Evolutionary conservation across 30 jellyfish, hydroid and myxozoan species (phyloP), one percentile per base, ranked within the genome.

Genomic region (Rhopilema esculentum): DNA sequence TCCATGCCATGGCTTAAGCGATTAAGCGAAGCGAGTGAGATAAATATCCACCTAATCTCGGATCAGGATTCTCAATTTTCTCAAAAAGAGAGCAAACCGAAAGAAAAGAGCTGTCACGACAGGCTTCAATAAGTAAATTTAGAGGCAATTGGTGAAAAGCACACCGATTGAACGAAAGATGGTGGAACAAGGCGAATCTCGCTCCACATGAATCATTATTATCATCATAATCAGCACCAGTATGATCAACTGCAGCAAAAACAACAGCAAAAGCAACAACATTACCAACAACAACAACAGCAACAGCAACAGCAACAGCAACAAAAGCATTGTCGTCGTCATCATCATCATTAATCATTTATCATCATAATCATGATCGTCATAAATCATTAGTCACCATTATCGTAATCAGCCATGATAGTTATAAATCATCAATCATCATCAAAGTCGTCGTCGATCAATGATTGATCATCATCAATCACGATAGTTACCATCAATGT

Each of bases 41-140:
- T 26, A 27, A 57, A 49, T 23, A 77, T 57, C 64, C 65, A 17
- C n/a, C 66, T 77, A 77, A 77, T 26, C 88, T 64, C 76, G 66
- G 88, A 77, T 77, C 53, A 77, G 31, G 66, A 50, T 70, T 70
- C 64, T n/a, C 25, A 21, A 33, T 70, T 70, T 70, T 70, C 64
- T 33, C 82, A 70, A 70, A 27, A 1, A 18, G 24, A 20, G 72
- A 63, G 72, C 72, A 24, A 63, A 63, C 72, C 72, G 72, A 19
- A 24, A 40, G 57, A 40, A 12, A 2, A 40, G 57, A 12, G 57
- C 57, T 40, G 57, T 40, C 57, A 40, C 57, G 57, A 40, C 57
- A 40, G 57, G 12, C 57, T 40, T 40, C 57, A 2, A 12, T 12
- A 12, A 40, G 57, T 40, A 40, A 2, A 6, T 40, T 40, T 40